Conservation (phyloP, 2,797 vertebrate genomes). For the Coreius guichenoti region DNA sequence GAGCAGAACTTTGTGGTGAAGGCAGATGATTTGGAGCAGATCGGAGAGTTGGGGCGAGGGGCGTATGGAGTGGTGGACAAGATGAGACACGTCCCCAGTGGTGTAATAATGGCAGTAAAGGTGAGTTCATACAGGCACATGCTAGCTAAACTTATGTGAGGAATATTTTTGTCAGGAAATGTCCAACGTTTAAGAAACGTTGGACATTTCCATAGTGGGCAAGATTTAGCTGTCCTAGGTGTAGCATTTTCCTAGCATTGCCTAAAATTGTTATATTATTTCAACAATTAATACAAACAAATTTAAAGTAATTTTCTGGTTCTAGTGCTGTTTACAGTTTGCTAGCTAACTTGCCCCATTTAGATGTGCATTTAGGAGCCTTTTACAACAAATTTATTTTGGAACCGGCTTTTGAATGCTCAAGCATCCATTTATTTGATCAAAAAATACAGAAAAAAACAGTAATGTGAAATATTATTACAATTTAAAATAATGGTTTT, state of each 20-base stretch:
- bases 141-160: too few relatives aligned
- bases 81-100: constrained; percentile 94
- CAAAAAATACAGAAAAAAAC: too few relatives aligned
- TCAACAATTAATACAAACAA: neutral
- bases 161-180: neutral
- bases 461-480: too few relatives aligned
- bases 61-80: constrained; percentile 97
- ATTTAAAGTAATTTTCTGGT: neutral
- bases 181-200: neutral
- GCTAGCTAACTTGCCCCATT: neutral
- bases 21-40: constrained; percentile 96
- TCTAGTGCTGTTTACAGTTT: too few relatives aligned
- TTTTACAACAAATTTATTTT: neutral
- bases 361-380: neutral
- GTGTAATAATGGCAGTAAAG: constrained; percentile 98
- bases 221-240: neutral
- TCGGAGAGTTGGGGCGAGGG: constrained; percentile 92
- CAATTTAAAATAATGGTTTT: too few relatives aligned
- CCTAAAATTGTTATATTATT: neutral
- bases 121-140: constrained; percentile 70
- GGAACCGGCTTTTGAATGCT: neutral
- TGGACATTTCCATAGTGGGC: neutral
- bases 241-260: neutral
- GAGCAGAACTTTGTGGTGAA: constrained; percentile 97
- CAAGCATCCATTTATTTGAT: too few relatives aligned